Conservation (phyloP, 2,113 vertebrate genomes). For the Atrichornis clamosus region DNA sequence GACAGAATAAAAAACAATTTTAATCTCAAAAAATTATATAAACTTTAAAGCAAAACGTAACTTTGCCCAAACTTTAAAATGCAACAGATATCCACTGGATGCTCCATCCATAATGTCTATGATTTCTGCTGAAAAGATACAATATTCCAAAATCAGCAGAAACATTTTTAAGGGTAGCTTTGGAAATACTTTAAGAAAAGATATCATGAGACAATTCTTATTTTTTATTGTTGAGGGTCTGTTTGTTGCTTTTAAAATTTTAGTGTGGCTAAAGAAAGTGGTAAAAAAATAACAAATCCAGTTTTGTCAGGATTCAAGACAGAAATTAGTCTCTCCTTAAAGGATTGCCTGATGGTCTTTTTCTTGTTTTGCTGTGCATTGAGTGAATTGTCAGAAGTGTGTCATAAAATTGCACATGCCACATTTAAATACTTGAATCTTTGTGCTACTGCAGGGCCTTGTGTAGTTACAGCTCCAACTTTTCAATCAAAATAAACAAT, state of each 20-base stretch:
- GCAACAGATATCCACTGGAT: background rate
- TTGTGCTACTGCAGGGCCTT: background rate
- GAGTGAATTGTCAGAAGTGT: background rate
- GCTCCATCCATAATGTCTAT: background rate
- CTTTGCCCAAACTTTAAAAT: background rate
- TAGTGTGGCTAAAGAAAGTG: background rate
- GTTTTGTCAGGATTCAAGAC: background rate
- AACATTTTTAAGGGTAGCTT: background rate
- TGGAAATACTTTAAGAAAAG: background rate
- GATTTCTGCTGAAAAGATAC: background rate
- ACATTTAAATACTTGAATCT: background rate
- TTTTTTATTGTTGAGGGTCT: background rate
- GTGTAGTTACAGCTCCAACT: background rate
- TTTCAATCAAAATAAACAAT: background rate
- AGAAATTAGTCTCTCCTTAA: background rate
- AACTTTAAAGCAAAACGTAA: background rate
- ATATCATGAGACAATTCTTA: background rate
- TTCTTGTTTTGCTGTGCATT: background rate
- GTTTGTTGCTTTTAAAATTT: background rate
- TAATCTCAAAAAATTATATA: background rate
- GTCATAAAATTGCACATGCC: background rate
- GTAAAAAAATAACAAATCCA: background rate
- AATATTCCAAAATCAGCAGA: background rate
- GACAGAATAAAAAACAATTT: background rate
- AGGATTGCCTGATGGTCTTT: background rate